Conservation (phyloP, 37 sponge, comb jelly and placozoan species). For the Dysidea cf. avara region DNA sequence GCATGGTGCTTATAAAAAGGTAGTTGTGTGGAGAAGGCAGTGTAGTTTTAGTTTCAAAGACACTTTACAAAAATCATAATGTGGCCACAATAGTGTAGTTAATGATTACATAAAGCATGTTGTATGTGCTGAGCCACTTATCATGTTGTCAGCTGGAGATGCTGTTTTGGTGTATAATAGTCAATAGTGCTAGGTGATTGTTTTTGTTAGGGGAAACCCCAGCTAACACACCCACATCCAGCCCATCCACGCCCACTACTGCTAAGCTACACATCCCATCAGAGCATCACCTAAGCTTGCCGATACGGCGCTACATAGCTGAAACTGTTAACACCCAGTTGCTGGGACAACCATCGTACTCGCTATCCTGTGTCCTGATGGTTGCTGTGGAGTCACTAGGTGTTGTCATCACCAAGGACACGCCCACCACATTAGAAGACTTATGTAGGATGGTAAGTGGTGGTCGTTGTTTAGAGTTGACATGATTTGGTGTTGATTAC, state of each 20-base stretch:
- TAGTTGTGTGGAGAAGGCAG: too few species aligned
- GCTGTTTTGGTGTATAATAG: too few species aligned
- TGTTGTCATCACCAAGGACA: conserved; percentile 3
- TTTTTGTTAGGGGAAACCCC: conserved; percentile 3
- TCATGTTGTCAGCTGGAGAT: too few species aligned
- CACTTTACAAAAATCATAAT: too few species aligned
- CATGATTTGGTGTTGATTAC: neutral
- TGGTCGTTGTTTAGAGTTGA: neutral
- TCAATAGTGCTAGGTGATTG: too few species aligned
- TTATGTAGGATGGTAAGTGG: conserved; percentile 60
- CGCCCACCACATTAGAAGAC: conserved; percentile 59
- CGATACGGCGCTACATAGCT: conserved; percentile 74
- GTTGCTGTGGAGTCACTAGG: conserved; percentile 56
- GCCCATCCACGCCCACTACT: conserved; percentile 57
- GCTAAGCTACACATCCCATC: conserved; percentile 57
- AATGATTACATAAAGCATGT: too few species aligned
- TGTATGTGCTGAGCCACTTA: too few species aligned
- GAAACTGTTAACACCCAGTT: conserved; percentile 70
- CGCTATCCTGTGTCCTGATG: conserved; percentile 65
- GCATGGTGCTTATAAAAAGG: too few species aligned
- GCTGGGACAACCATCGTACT: conserved; percentile 75
- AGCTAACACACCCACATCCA: conserved; percentile 19
- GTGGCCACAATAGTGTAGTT: too few species aligned
- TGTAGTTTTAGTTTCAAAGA: too few species aligned
- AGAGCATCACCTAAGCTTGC: conserved; percentile 46